Percentiles rank a stretch among this genome's conserved stretches.
These are phyloP conservation scores for Camponotus floridanus DNA, from an alignment of 1,140 invertebrate species.

Conservation along the genomic window DNA sequence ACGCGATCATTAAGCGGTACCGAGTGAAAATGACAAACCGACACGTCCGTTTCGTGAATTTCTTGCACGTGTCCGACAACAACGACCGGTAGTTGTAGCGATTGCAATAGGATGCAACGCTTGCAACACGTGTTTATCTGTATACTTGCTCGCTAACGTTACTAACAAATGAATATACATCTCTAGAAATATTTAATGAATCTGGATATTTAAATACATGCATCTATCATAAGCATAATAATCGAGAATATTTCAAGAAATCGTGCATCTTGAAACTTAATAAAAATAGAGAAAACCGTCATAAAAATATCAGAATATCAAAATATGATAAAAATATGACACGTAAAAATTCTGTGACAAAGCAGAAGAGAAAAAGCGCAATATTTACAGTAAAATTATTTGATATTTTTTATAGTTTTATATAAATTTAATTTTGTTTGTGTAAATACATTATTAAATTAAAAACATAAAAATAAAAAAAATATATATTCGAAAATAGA, in stretches of 20 bases:
- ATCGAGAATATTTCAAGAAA: background rate
- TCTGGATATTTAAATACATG: background rate
- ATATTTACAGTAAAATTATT: background rate
- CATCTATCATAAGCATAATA: background rate
- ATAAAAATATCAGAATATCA: background rate
- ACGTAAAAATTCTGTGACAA: background rate
- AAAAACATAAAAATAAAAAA: background rate
- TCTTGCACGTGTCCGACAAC: constrained; percentile 51
- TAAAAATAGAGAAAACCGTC: background rate
- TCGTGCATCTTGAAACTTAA: constrained; percentile 7
- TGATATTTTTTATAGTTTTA: background rate
- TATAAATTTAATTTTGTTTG: background rate
- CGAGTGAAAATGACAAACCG: constrained; percentile 71
- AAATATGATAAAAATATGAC: constrained; percentile 10
- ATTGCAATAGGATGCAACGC: constrained; percentile 31
- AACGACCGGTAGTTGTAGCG: background rate
- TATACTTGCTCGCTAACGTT: background rate
- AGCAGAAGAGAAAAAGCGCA: background rate
- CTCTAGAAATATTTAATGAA: background rate
- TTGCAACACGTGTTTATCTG: background rate
- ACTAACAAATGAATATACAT: constrained; percentile 35
- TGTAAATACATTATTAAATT: constrained; percentile 15
- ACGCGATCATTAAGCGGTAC: constrained; percentile 32
- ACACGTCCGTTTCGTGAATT: constrained; percentile 64
- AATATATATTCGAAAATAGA: background rate